These are phyloP conservation scores for Daboia siamensis DNA, from an alignment of 2,113 vertebrate genomes.

Conservation along the genomic window DNA sequence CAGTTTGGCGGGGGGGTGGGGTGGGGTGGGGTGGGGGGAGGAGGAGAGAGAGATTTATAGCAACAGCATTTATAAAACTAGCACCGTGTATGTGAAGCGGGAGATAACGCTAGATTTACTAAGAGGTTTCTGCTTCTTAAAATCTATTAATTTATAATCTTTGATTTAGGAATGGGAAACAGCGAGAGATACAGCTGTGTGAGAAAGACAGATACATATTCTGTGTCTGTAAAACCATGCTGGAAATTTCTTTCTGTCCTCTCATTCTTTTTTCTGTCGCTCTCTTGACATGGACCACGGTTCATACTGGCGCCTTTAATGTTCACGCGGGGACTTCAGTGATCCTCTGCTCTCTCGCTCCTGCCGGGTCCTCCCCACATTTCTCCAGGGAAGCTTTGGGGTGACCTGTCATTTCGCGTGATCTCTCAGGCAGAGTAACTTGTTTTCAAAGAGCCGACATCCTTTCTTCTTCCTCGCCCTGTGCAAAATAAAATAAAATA, in stretches of 20 bases:
- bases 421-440: neutral
- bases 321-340: neutral
- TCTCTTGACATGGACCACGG: neutral
- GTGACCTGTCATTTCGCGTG: neutral
- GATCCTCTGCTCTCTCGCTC: neutral
- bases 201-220: neutral
- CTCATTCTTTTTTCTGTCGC: neutral
- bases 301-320: neutral
- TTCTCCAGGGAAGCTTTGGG: neutral
- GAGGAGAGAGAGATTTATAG: neutral
- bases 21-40: neutral
- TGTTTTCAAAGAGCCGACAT: neutral
- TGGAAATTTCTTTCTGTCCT: slow-evolving; percentile 16
- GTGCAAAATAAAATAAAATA: neutral
- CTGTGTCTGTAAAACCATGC: neutral
- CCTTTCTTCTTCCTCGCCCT: neutral
- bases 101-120: neutral
- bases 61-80: neutral
- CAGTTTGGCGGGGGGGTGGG: neutral
- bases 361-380: neutral
- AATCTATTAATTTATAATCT: slow-evolving; percentile 33
- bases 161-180: slow-evolving; percentile 12
- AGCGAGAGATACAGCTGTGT: neutral
- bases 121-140: slow-evolving; percentile 43
- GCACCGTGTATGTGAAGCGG: neutral